These are phyloP conservation scores for Tetrax tetrax DNA, from an alignment of 2,113 vertebrate species.

Conservation along the genomic window DNA sequence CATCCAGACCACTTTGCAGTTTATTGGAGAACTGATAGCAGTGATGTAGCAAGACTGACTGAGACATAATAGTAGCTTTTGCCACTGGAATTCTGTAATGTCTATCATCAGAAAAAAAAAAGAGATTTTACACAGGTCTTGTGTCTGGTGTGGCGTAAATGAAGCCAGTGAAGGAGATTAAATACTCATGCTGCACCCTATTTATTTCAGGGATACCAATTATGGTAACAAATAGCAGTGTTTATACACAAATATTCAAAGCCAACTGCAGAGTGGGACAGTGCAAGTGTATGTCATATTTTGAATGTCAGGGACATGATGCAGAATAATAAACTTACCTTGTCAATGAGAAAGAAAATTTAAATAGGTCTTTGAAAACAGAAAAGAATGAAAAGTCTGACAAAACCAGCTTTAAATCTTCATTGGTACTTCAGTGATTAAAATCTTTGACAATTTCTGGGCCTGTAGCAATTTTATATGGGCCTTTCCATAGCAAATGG, in stretches of 20 bases:
- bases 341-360: not conserved
- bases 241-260: not conserved
- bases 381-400: not conserved
- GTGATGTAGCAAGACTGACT: not conserved
- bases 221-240: not conserved
- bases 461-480: not conserved
- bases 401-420: not conserved
- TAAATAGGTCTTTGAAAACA: not conserved
- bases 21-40: not conserved
- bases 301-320: not conserved
- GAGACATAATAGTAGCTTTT: not conserved
- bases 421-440: not conserved
- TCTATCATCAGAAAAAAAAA: not conserved
- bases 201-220: not conserved
- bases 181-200: not conserved
- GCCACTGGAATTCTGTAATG: not conserved
- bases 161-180: not conserved
- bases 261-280: not conserved
- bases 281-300: not conserved
- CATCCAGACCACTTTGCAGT: not conserved
- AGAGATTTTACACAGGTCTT: not conserved
- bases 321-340: not conserved
- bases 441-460: not conserved
- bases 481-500: not conserved
- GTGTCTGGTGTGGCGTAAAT: not conserved